Conservation (phyloP, 2,797 vertebrate species). For the Sternarchorhynchus goeldii region DNA sequence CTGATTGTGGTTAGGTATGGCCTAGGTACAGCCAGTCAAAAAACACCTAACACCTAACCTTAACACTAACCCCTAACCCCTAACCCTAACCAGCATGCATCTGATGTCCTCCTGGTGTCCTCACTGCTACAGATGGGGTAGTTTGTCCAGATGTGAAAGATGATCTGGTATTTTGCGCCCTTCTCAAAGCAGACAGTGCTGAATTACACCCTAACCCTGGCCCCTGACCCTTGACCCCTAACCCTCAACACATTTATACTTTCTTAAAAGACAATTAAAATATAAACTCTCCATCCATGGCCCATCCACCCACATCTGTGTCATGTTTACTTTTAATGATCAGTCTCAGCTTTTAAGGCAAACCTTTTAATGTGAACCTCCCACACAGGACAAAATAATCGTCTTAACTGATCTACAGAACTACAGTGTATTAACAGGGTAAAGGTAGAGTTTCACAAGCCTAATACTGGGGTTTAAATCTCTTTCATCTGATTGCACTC, state of each 20-base stretch:
- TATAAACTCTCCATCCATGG: too few relatives aligned
- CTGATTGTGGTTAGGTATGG: background rate
- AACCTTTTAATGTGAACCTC: conserved; percentile 2
- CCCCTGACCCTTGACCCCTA: too few relatives aligned
- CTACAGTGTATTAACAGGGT: background rate
- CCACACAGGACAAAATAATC: background rate
- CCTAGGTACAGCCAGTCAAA: background rate
- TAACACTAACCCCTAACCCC: background rate
- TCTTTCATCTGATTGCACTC: too few relatives aligned
- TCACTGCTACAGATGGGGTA: background rate
- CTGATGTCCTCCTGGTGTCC: background rate
- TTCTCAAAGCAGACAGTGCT: background rate
- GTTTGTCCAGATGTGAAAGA: conserved; percentile 8
- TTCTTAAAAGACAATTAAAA: background rate
- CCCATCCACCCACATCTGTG: background rate
- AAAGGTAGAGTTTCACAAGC: background rate
- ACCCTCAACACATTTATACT: background rate
- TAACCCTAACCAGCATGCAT: background rate
- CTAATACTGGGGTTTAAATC: too few relatives aligned
- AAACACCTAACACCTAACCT: background rate
- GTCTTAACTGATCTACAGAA: background rate
- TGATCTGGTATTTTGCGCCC: background rate
- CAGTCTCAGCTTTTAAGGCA: background rate
- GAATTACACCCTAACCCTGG: background rate
- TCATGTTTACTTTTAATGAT: background rate